Conservation (phyloP, 2,888 invertebrate genomes). For the Clunio marinus region DNA sequence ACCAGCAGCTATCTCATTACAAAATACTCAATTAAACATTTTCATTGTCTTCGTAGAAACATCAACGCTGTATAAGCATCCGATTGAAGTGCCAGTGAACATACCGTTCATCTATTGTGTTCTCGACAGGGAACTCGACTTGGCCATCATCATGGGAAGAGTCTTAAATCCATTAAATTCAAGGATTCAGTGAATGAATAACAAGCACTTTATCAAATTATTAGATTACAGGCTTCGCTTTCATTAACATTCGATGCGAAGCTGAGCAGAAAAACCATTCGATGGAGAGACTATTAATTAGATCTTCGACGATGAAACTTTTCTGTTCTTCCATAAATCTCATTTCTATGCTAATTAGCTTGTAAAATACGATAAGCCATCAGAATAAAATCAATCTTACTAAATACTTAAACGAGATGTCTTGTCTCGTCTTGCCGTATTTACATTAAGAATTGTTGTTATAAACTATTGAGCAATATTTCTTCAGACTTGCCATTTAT, state of each 20-base stretch:
- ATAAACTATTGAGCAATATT: too few species aligned
- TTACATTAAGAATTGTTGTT: too few species aligned
- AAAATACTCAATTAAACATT: conserved; percentile 45
- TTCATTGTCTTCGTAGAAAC: conserved; percentile 44
- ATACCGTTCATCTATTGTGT: conserved; percentile 65
- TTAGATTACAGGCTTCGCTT: background rate
- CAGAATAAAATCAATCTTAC: background rate
- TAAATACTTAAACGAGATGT: too few species aligned
- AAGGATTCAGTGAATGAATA: conserved; percentile 61
- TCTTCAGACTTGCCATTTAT: too few species aligned
- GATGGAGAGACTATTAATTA: background rate
- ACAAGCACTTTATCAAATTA: background rate
- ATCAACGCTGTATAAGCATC: conserved; percentile 52
- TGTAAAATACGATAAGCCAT: background rate
- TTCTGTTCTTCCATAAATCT: background rate
- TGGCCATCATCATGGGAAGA: conserved; percentile 76
- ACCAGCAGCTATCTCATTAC: conserved; percentile 47
- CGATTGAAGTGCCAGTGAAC: conserved; percentile 70
- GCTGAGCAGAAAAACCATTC: background rate
- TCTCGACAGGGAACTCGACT: conserved; percentile 73
- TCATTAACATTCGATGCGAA: background rate
- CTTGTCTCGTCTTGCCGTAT: too few species aligned
- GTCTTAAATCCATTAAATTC: conserved; percentile 78
- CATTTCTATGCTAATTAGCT: conserved; percentile 22
- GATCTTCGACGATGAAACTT: background rate